Base-by-base conservation (phyloP, 2,888 invertebrate species). In the Eristalis tenax region DNA sequence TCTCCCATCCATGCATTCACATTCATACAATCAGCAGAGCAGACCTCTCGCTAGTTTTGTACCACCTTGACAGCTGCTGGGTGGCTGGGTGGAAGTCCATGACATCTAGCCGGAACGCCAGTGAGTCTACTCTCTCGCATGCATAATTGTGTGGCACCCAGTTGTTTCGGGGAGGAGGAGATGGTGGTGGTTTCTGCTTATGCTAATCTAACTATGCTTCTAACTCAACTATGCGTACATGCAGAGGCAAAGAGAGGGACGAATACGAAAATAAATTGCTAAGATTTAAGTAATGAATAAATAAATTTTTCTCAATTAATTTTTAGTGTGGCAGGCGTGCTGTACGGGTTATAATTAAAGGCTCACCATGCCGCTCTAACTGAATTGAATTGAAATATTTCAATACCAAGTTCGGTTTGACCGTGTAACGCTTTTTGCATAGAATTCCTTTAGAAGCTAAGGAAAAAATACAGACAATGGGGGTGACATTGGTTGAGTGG, bases 31-130 rank as follows among this genome's bases (percentile, higher is more conserved):
- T n/a, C 50, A 64, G 32, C 8, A 32, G 8, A 32, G 64, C 59
- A 2, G 11, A 1, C 43, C 35, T 22, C 23, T 23, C 57, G 13
- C 11, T 65, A 13, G 22, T 43, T n/a, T 50, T 32, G 35, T 11
- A 26, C 38, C 83, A 84, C 76, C 80, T 84, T 84, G 80, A 68
- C 75, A 71, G 66, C 69, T 79, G 38, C 50, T 18, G 26, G 32
- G 38, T 43, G 38, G 76, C 43, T 71, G 68, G 43, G 70, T 84
- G 71, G 76, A 57, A 82, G 85, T 85, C 85, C 85, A 65, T 85
- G 85, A 85, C 81, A 85, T 85, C 85, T 59, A 82, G 77, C 61
- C 70, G 59, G 32, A 85, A 82, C 85, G 85, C 81, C 85, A 82
- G 10, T 10, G 23, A 77, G 85, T 82, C 85, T 85, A 65, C 68